These are phyloP conservation scores for Uropsilus gracilis DNA, from an alignment of 2,113 vertebrate genomes.

Conservation along the genomic window DNA sequence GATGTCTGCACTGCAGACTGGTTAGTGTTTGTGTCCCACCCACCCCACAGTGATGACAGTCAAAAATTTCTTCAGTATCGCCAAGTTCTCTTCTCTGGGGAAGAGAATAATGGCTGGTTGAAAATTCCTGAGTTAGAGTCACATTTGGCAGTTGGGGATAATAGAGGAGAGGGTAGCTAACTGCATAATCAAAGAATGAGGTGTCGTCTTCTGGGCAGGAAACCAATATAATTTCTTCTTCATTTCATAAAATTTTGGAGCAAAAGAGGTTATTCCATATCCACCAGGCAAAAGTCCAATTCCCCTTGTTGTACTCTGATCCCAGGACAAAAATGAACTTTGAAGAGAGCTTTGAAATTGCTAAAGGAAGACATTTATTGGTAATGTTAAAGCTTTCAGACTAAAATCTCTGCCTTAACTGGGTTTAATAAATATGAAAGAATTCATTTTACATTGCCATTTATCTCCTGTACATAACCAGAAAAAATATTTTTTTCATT, in stretches of 20 bases:
- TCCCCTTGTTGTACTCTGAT: slow-evolving; percentile 26
- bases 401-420: neutral
- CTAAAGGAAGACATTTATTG: neutral
- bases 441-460: neutral
- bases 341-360: slow-evolving; percentile 45
- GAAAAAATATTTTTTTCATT: slow-evolving; percentile 43
- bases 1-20: neutral
- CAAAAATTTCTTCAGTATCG: neutral
- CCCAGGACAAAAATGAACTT: slow-evolving; percentile 35
- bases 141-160: neutral
- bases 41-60: neutral
- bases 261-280: slow-evolving; percentile 50
- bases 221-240: slow-evolving; percentile 61
- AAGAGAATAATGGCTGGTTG: neutral
- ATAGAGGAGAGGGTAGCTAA: neutral
- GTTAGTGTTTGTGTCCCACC: neutral
- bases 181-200: slow-evolving; percentile 33
- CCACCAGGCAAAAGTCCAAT: slow-evolving; percentile 58
- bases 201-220: slow-evolving; percentile 60
- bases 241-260: slow-evolving; percentile 54
- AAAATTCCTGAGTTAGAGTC: neutral
- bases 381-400: neutral
- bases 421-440: slow-evolving; percentile 34
- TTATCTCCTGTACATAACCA: neutral
- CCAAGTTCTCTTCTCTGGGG: neutral